phyloP scores from a whole-genome alignment of 1,140 invertebrate genomes.

The Heliconius eleuchia region DNA sequence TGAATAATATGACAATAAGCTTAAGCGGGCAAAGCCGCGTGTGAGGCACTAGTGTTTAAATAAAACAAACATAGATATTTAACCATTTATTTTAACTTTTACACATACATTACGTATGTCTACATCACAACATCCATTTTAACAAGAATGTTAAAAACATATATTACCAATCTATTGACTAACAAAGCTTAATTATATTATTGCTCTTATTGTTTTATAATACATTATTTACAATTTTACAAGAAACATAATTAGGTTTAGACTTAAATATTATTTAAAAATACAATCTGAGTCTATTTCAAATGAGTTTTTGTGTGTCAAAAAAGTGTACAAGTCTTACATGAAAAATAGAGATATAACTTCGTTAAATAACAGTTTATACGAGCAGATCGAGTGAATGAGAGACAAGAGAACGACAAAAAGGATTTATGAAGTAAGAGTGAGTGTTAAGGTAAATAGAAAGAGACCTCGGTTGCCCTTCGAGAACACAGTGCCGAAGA shows the following conservation, averaged over 20 bases:
- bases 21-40: too few species aligned
- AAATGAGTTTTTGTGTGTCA: too few species aligned
- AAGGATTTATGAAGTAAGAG: too few species aligned
- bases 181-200: conserved; percentile 42
- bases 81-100: conserved; percentile 47
- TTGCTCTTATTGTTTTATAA: conserved; percentile 40
- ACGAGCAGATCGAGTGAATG: too few species aligned
- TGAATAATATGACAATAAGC: too few species aligned
- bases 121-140: conserved; percentile 45
- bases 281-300: neutral
- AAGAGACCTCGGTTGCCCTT: too few species aligned
- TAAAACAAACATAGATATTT: conserved; percentile 14
- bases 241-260: neutral
- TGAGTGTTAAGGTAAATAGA: too few species aligned
- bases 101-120: conserved; percentile 26
- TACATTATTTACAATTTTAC: conserved; percentile 41
- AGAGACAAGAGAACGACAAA: too few species aligned
- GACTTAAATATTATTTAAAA: neutral
- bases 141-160: conserved; percentile 45
- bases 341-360: too few species aligned
- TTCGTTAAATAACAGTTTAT: too few species aligned
- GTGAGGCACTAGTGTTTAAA: neutral
- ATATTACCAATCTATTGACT: conserved; percentile 31
- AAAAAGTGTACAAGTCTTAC: too few species aligned
- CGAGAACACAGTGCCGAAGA: too few species aligned